Conservation (phyloP, 2,113 vertebrate species). For the Onychostruthus taczanowskii region DNA sequence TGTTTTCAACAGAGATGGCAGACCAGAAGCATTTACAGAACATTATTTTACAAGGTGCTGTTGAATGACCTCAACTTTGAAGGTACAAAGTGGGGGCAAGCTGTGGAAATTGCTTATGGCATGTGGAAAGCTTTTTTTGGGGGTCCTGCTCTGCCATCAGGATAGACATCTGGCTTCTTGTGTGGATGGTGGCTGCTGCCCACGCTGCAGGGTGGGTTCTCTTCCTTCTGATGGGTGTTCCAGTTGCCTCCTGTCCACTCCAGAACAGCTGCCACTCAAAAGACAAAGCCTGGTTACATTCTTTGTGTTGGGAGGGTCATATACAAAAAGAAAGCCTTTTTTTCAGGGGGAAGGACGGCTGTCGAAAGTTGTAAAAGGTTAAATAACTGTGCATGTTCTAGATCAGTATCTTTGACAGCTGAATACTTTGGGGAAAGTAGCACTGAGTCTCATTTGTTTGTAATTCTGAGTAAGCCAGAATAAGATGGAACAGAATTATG, state of each 20-base stretch:
- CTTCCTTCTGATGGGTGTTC: neutral
- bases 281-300: neutral
- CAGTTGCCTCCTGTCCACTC: neutral
- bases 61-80: neutral
- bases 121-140: neutral
- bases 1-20: neutral
- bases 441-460: neutral
- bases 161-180: neutral
- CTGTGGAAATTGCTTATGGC: accelerated
- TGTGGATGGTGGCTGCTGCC: neutral
- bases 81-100: accelerated
- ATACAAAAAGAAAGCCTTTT: neutral
- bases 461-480: neutral
- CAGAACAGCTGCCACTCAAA: neutral
- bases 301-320: neutral
- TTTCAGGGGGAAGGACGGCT: neutral
- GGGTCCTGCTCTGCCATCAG: neutral
- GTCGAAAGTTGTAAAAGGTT: neutral
- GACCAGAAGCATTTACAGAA: neutral
- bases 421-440: neutral
- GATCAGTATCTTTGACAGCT: neutral
- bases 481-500: neutral
- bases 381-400: neutral
- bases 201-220: accelerated
- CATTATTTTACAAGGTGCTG: neutral